Conservation (phyloP, 2,113 vertebrate species). For the Sialia sialis region DNA sequence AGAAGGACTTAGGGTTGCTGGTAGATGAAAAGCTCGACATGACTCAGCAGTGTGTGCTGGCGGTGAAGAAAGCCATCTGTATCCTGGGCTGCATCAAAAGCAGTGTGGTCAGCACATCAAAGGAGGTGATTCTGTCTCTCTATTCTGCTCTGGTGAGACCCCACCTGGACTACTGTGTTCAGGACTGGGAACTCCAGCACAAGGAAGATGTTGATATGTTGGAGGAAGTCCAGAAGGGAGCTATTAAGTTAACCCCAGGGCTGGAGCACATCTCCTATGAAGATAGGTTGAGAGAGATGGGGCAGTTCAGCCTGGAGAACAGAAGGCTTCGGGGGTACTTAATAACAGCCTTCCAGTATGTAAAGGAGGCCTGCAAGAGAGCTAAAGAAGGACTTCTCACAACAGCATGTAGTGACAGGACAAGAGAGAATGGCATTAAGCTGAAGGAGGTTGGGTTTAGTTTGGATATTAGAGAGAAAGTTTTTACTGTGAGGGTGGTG, state of each 20-base stretch:
- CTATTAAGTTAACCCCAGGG: background rate
- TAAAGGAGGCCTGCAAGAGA: background rate
- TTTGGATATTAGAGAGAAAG: background rate
- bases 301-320: background rate
- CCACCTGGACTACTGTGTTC: background rate
- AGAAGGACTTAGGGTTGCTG: background rate
- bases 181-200: background rate
- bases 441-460: background rate
- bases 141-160: background rate
- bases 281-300: background rate
- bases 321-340: background rate
- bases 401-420: background rate
- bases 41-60: background rate
- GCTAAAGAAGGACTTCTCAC: background rate
- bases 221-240: background rate
- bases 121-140: background rate
- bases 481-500: background rate
- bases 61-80: background rate
- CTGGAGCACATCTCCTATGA: background rate
- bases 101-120: rapidly evolving
- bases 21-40: background rate
- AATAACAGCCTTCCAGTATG: background rate
- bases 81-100: background rate
- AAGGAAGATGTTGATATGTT: background rate
- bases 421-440: background rate